phyloP scores from a whole-genome alignment of 2,113 vertebrate genomes.

The Azemiops feae region DNA sequence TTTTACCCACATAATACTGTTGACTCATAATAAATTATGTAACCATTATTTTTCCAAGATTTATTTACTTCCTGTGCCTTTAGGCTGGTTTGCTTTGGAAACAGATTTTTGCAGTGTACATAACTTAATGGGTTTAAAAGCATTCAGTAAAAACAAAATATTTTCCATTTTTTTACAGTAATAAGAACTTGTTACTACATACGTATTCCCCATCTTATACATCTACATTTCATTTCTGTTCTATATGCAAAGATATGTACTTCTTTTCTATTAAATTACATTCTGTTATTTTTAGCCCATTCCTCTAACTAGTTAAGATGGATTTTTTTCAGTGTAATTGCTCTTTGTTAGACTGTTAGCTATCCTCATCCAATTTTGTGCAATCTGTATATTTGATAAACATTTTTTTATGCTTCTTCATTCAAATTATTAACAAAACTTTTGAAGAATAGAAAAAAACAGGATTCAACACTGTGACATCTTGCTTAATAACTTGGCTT shows the following conservation, averaged over 20 bases:
- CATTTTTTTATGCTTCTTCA: not conserved
- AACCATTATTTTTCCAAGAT: not conserved
- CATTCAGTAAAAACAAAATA: not conserved
- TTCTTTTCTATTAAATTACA: not conserved
- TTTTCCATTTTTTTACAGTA: not conserved
- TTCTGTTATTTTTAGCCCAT: not conserved
- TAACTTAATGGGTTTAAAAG: not conserved
- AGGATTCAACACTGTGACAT: not conserved
- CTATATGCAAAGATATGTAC: not conserved
- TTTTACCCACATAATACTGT: not conserved
- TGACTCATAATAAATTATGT: not conserved
- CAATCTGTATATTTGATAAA: not conserved
- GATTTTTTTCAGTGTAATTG: not conserved
- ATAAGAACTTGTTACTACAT: not conserved
- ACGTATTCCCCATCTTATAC: not conserved
- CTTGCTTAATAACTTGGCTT: not conserved
- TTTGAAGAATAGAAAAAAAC: not conserved
- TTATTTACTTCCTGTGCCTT: not conserved
- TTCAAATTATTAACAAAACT: not conserved
- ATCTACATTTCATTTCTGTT: not conserved
- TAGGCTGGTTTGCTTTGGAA: not conserved
- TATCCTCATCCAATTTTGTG: not conserved
- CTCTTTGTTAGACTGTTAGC: not conserved
- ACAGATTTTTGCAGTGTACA: not conserved
- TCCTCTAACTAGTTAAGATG: not conserved